A percentile compares a stretch with the other conserved stretches of the same genome.
phyloP scores from a whole-genome alignment of 2,888 invertebrate genomes.

The Lamproptera curius region DNA sequence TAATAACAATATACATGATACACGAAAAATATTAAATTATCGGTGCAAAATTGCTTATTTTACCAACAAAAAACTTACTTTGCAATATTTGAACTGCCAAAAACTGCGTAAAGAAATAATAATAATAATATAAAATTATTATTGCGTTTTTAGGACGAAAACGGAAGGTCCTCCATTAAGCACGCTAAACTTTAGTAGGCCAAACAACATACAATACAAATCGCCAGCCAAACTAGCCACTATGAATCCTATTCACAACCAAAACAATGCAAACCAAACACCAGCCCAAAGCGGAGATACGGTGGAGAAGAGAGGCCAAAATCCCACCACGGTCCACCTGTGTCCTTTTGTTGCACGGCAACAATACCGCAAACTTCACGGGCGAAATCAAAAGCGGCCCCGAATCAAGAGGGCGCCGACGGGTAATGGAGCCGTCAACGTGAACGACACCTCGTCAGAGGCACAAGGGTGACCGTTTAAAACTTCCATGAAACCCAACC shows the following conservation, averaged over 20 bases:
- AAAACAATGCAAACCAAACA: background rate
- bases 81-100: too few relatives aligned
- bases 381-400: conserved; percentile 30
- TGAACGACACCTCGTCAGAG: conserved; percentile 47
- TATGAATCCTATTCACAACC: background rate
- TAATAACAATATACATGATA: too few relatives aligned
- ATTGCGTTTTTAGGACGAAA: too few relatives aligned
- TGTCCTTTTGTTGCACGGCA: conserved; percentile 3
- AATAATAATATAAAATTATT: too few relatives aligned
- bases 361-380: conserved; percentile 21
- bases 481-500: conserved; percentile 39
- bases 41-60: too few relatives aligned
- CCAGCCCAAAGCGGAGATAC: background rate
- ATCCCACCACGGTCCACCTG: background rate
- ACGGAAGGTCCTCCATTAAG: too few relatives aligned
- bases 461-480: conserved; percentile 46
- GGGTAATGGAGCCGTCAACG: conserved; percentile 54
- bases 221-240: too few relatives aligned
- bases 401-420: conserved; percentile 37
- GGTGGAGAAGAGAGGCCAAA: background rate
- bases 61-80: too few relatives aligned
- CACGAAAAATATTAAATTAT: too few relatives aligned
- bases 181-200: too few relatives aligned
- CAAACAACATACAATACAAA: too few relatives aligned
- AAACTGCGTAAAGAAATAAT: too few relatives aligned